Base-by-base conservation (phyloP, 1,140 invertebrate species). In the Drosophila athabasca region DNA sequence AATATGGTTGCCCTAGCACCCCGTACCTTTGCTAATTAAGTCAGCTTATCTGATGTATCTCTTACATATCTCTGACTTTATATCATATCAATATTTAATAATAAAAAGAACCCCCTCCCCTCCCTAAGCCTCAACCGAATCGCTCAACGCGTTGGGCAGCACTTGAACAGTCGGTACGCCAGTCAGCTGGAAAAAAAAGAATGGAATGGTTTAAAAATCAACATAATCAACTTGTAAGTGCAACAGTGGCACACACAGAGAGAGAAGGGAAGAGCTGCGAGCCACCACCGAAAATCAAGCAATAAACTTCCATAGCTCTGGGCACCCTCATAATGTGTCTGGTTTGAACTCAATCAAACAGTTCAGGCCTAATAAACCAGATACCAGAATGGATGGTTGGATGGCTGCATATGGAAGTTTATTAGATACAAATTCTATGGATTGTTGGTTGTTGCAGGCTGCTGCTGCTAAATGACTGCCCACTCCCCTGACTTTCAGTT, bases 341-440 rank as follows among this genome's bases (percentile, higher is more conserved):
- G 55, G 22, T 66, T 66, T 60, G 78, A 76, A 67, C 67, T 62
- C 75, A 88, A 87, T 87, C 79, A 88, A 88, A 79, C 44, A 62
- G 35, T 64, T 73, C 78, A 76, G 67, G 76, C 67, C 83, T 79
- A 83, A 87, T 87, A 87, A 83, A 67, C 58, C 70, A 67, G 45
- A 52, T 39, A 39, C 11, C 11, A 2, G 35, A 39, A 39, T 39
- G 35, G 11, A 39, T 39, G 35, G 35, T 11, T 39, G 9, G 11
- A 26, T 26, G 24, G 24, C 24, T 69, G 67, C 83, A 87, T 87
- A 87, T 87, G 83, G 79, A 87, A 76, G 66, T 87, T 88, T 87
- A 87, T 87, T 87, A 87, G 83, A 87, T 87, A 88, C 71, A 83
- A 87, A 88, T 87, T 83, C 70, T 82, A 62, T 17, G 46, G 49